Base-by-base conservation (phyloP, 2,113 vertebrate species). In the Colinus virginianus region DNA sequence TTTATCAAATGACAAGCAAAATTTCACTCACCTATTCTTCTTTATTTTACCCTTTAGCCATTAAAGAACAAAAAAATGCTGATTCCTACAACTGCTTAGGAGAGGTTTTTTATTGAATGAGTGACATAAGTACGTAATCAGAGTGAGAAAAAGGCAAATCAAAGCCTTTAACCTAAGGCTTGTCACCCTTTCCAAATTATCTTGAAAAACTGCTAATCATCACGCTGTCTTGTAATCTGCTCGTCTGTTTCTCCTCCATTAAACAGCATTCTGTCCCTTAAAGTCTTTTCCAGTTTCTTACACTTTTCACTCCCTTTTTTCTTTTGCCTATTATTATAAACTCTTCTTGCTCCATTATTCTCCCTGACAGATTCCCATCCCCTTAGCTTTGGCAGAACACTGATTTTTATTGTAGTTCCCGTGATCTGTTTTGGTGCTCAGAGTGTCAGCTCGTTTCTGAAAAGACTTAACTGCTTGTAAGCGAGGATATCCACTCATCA, bases 191-290 rank as follows among this genome's bases (percentile, higher is more conserved):
- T 77, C 68, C 64, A 66, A 76, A 77, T 45, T 17, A 15, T 34
- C 76, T 80, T 79, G 78, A 67, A 55, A 76, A 87, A 79, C 77
- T 78, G 82, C 63, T 89, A 78, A 91, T 91, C 87, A 25, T 91
- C 87, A 25, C 36, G 10, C 26, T 34, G 34, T 17, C 32, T 72
- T 66, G 49, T 17, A 49, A 72, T 34, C 76, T 84, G 25, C 67
- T 76, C 48, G 32, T 78, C 80, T 89, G 40, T 83, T 96, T 93
- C 79, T 91, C 59, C 46, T 42, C 82, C 64, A 83, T 83, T 94
- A 83, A 83, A 56, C 78, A 94, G 22, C 3, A 1, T 38, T 70
- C 42, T n/a, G 32, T 74, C 49, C 71, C 59, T 93, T 87, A 15
- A 91, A 93, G 59, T 59, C 45, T 76, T 34, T 87, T 63, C 21